These are phyloP conservation scores for Allophyes oxyacanthae DNA, from an alignment of 2,888 invertebrate species.

Conservation along the genomic window DNA sequence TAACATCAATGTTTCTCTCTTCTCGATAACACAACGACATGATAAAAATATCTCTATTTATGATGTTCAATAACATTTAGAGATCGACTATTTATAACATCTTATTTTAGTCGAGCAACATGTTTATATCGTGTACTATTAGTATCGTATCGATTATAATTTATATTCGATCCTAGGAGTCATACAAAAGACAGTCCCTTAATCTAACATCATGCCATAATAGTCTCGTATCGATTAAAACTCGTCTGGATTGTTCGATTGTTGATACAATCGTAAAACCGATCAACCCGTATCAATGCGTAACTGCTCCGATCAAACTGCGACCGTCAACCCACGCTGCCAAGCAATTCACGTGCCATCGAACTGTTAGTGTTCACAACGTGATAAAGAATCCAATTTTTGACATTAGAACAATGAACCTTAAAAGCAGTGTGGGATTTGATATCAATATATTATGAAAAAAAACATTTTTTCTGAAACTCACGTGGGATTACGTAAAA, in stretches of 20 bases:
- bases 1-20: slow-evolving; percentile 37
- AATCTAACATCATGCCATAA: slow-evolving; percentile 1
- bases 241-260: slow-evolving; percentile 8
- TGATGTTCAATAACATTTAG: slow-evolving; percentile 17
- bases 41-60: slow-evolving; percentile 22
- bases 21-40: slow-evolving; percentile 25
- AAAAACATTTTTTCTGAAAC: slow-evolving; percentile 18
- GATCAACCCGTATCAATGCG: slow-evolving; percentile 29
- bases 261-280: slow-evolving; percentile 18
- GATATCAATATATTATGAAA: slow-evolving; percentile 8
- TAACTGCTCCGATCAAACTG: slow-evolving; percentile 32
- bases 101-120: slow-evolving; percentile 3
- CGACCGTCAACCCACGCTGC: slow-evolving; percentile 20
- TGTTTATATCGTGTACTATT: too few species aligned
- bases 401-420: slow-evolving; percentile 45
- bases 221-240: slow-evolving; percentile 32
- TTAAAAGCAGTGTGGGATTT: slow-evolving; percentile 21
- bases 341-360: slow-evolving; percentile 24
- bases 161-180: not conserved
- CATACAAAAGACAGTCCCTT: not conserved
- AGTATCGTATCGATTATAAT: slow-evolving; percentile 7
- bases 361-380: slow-evolving; percentile 19
- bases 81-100: slow-evolving; percentile 22
- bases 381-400: slow-evolving; percentile 13
- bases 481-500: slow-evolving; percentile 23